Evolutionary conservation across 1,140 invertebrate species (phyloP), one percentile per base, ranked within the genome.

Genomic region (Caenorhabditis brenneri): DNA sequence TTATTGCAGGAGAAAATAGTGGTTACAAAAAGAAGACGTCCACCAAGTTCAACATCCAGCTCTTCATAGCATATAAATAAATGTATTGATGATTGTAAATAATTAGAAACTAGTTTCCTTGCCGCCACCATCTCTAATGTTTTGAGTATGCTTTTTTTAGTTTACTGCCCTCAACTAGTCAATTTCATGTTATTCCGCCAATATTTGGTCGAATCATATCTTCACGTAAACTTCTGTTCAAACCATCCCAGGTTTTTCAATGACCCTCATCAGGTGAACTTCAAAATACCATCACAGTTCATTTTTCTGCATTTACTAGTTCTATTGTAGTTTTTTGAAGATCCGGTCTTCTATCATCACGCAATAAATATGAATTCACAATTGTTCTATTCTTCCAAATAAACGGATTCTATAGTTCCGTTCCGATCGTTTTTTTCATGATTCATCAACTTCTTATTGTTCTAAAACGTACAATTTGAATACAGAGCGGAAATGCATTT

Each of bases 151-250:
- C n/a, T 74, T 74, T 12, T 24, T 24, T 7, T 46, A 24, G 33
- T 19, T 12, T 46, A 0, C 16, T 22, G 0, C n/a, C 36, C 4
- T n/a, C n/a, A 4, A 46, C 36, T 74, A 74, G 65, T 46, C 65
- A 74, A 74, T 74, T 74, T 42, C 65, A 74, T 74, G 65, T 31
- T 74, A 74, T 74, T 39, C 65, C 65, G 36, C 65, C 65, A 74
- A 42, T 24, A 39, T 74, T 74, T 42, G 65, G 65, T 74, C 36
- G 65, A 74, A 74, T 74, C 65, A 74, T 46, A 74, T 74, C 65
- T 39, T 27, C 16, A 42, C 36, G 36, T 46, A 24, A 39, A 74
- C 10, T 46, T 74, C 10, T 55, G 22, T 55, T 46, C 12, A 36
- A 31, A 74, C 19, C 65, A n/a, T 27, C n/a, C 36, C 33, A 24